Evolutionary conservation across 1,140 invertebrate genomes (phyloP), one percentile per base, ranked within the genome.

Genomic region (Chironomus tepperi): DNA sequence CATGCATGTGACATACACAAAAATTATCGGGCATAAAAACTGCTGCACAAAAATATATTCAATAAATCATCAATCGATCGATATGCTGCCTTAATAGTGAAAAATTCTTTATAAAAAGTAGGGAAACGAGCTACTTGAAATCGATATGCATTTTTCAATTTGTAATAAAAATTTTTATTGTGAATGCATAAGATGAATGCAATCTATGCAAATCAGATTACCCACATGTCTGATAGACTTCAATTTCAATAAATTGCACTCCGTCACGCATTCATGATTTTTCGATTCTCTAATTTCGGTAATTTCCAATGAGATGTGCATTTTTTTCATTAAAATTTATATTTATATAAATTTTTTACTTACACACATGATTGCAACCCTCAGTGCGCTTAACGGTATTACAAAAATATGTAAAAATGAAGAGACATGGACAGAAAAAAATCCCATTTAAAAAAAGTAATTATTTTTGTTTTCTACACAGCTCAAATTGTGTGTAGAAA

Each of bases 401-500:
- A 34, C 65, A 70, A 21, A 70, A 70, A 19, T 70, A 21, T n/a
- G n/a, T 70, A 19, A 34, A 34, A 34, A 21, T 70, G 65, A 10
- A 57, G 47, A n/a, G 47, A 57, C n/a, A n/a, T n/a, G n/a, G 47
- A 57, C 2, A 57, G 6, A 70, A 70, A 10, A n/a, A 57, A 70
- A 70, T 70, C 65, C 47, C 65, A 70, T 70, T 70, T 70, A 70
- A 70, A 70, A 57, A 70, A 70, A 70, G 65, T 70, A 70, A 70
- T 70, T 70, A 70, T 70, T 70, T 70, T 34, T 70, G 19, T 70
- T 70, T 70, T 70, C 65, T 21, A 70, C 19, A 70, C 16, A 70
- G 8, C 12, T 57, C 47, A 57, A n/a, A 12, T 57, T 34, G 24
- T 34, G 24, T 34, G 24, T 34, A 34, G 24, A 1, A 2, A 34